These are phyloP conservation scores for Corynorhinus townsendii DNA, from an alignment of 2,113 vertebrate species.

Conservation along the genomic window DNA sequence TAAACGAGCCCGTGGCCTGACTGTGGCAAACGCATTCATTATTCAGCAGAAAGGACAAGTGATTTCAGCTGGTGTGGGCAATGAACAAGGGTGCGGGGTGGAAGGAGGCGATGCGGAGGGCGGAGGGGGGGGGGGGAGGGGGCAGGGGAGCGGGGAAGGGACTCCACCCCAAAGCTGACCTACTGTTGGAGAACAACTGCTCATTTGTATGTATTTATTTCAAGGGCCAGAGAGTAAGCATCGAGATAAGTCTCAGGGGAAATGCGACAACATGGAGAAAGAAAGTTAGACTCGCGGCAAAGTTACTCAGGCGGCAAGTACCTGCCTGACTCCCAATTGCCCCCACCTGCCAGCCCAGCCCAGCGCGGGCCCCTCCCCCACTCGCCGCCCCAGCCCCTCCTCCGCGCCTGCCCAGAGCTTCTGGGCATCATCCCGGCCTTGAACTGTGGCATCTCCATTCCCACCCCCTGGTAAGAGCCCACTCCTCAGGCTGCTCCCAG, in stretches of 20 bases:
- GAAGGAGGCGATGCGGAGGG: background rate
- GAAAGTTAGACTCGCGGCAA: background rate
- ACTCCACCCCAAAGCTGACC: background rate
- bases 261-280: background rate
- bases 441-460: background rate
- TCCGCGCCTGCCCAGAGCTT: background rate
- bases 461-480: background rate
- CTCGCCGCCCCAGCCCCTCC: no score
- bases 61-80: background rate
- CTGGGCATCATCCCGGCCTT: no score
- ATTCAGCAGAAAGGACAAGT: conserved; percentile 31
- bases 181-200: background rate
- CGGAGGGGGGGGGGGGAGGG: no score
- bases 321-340: background rate
- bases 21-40: background rate
- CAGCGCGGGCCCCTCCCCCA: fast-evolving
- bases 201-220: background rate
- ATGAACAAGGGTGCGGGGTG: no score
- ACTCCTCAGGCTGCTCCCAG: background rate
- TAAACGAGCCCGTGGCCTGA: background rate
- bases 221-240: background rate
- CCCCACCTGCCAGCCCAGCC: background rate
- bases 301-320: background rate
- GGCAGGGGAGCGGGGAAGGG: background rate
- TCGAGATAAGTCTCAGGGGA: background rate